Conservation (phyloP, 2,888 invertebrate species). For the Ochropacha duplaris region DNA sequence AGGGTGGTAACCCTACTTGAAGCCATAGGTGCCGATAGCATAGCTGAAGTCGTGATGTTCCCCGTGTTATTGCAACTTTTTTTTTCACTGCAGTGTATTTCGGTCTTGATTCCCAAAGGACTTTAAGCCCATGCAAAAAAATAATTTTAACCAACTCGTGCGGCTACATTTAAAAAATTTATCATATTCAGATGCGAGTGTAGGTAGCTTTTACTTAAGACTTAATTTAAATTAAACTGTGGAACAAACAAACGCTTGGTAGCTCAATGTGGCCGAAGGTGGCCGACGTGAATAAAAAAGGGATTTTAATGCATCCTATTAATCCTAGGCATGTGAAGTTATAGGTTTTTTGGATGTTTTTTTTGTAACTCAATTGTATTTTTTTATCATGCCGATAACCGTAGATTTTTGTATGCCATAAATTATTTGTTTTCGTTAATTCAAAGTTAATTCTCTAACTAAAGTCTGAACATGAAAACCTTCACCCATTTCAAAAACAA, state of each 20-base stretch:
- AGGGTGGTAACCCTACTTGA: conserved; percentile 13
- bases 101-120: conserved; percentile 6
- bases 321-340: too few relatives aligned
- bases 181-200: neutral
- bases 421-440: too few relatives aligned
- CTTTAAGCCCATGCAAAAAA: conserved; percentile 15
- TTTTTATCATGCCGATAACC: too few relatives aligned
- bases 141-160: conserved; percentile 12
- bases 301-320: too few relatives aligned
- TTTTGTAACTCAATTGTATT: too few relatives aligned
- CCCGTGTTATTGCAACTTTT: conserved; percentile 26
- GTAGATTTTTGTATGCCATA: too few relatives aligned
- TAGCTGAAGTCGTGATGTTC: conserved; percentile 17
- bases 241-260: neutral
- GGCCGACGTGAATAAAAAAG: too few relatives aligned
- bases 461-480: too few relatives aligned
- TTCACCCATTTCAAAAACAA: too few relatives aligned
- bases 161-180: conserved; percentile 4
- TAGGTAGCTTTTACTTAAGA: neutral
- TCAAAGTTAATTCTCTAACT: too few relatives aligned
- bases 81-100: conserved; percentile 27
- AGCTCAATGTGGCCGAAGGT: too few relatives aligned
- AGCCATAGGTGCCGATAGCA: conserved; percentile 7
- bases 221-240: neutral
- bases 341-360: too few relatives aligned